These are phyloP conservation scores for Mesorhabditis belari DNA, from an alignment of 2,888 invertebrate genomes.

Conservation along the genomic window DNA sequence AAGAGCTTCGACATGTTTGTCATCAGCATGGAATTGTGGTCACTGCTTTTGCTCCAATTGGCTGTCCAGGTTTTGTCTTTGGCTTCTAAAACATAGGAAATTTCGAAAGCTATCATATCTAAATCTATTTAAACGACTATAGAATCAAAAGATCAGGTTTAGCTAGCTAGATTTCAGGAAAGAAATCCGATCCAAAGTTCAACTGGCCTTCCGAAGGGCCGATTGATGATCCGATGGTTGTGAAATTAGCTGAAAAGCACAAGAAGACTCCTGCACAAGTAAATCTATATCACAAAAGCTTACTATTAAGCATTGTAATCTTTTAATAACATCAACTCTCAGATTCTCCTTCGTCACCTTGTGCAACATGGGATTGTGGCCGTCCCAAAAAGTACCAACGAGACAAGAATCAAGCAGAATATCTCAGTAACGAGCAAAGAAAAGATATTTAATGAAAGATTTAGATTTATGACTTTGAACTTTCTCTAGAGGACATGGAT, in stretches of 20 bases:
- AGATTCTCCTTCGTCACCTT: constrained; percentile 16
- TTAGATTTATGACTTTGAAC: constrained; percentile 12
- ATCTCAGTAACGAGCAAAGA: constrained; percentile 6
- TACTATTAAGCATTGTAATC: no score
- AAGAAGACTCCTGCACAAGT: constrained; percentile 23
- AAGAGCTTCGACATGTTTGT: constrained; percentile 62
- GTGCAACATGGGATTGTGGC: constrained; percentile 17
- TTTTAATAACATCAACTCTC: no score
- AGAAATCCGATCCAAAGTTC: constrained; percentile 1
- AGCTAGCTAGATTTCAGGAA: constrained; percentile 1
- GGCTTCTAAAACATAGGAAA: no score
- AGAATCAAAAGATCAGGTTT: background rate
- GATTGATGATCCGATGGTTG: constrained; percentile 17
- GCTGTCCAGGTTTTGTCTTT: constrained; percentile 25
- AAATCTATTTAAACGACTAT: background rate
- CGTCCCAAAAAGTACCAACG: constrained; percentile 17
- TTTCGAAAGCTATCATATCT: no score
- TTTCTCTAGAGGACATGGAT: constrained; percentile 10
- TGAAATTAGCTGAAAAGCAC: constrained; percentile 27
- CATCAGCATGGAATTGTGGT: constrained; percentile 61
- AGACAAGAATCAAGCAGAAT: constrained; percentile 11
- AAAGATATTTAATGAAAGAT: background rate
- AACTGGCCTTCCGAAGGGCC: constrained; percentile 9
- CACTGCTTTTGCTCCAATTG: constrained; percentile 39
- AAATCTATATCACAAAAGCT: background rate